phyloP scores from a whole-genome alignment of 2,888 invertebrate species.

The Scrobipalpa costella region DNA sequence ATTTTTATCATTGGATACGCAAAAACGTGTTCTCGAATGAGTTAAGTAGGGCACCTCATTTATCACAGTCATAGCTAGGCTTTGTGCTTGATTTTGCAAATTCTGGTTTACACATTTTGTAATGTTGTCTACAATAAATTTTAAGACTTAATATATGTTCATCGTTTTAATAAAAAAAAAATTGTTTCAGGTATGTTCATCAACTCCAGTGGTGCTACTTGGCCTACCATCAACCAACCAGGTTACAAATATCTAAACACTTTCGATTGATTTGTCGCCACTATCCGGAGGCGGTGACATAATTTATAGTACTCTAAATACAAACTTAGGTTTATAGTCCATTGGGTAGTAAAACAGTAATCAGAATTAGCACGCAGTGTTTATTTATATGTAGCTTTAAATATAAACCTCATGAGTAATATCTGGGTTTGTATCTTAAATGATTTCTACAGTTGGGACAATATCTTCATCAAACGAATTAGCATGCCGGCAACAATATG shows the following conservation, averaged over 20 bases:
- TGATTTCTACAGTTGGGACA: constrained; percentile 3
- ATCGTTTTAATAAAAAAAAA: not conserved
- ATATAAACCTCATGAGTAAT: not conserved
- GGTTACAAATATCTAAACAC: not conserved
- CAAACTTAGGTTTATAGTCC: not conserved
- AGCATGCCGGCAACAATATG: constrained; percentile 3
- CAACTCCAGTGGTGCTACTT: not conserved
- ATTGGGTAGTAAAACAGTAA: constrained; percentile 8
- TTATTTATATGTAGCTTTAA: constrained; percentile 3
- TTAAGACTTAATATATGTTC: not conserved
- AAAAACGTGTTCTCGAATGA: not conserved
- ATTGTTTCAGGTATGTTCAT: constrained; percentile 12
- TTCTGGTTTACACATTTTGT: not conserved
- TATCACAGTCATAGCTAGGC: constrained; percentile 1
- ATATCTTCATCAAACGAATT: constrained; percentile 7
- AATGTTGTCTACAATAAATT: not conserved
- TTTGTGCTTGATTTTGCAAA: not conserved
- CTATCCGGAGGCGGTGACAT: not conserved
- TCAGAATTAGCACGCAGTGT: not conserved
- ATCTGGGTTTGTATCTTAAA: not conserved
- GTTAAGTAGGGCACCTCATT: constrained; percentile 15
- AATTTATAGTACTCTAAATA: not conserved
- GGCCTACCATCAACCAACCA: not conserved
- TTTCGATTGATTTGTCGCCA: not conserved
- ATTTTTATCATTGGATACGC: constrained; percentile 12